Evolutionary conservation across 2,797 vertebrate genomes (phyloP).

Genomic region (Morelia viridis): DNA sequence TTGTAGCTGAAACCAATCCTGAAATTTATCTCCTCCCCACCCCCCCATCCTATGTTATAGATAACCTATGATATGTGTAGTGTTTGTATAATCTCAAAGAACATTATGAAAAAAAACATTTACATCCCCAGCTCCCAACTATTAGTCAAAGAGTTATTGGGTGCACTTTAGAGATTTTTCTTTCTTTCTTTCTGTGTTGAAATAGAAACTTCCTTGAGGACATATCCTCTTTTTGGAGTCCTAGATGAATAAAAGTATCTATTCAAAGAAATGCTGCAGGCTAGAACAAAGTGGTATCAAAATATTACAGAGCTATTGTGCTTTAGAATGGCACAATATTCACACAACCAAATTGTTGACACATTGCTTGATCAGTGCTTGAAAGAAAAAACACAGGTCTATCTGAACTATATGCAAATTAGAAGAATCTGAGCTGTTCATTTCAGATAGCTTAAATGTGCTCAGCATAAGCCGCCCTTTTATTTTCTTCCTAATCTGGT

Average conservation of each 20-base stretch:
- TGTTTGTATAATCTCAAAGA: not conserved
- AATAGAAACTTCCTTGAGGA: not conserved
- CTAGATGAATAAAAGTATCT: not conserved
- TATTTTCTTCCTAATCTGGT: not conserved
- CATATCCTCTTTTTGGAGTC: not conserved
- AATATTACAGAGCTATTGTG: not conserved
- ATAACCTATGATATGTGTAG: not conserved
- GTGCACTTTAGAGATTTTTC: not conserved
- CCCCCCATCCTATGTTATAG: not conserved
- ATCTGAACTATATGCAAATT: not conserved
- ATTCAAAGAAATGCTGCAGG: not conserved
- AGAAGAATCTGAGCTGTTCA: not conserved
- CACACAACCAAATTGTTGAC: not conserved
- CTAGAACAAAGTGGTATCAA: not conserved
- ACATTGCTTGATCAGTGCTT: not conserved
- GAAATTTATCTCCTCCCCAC: not conserved
- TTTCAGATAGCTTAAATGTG: not conserved
- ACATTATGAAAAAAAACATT: not conserved
- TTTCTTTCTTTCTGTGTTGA: not conserved
- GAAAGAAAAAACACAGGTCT: not conserved
- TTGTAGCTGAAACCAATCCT: not conserved
- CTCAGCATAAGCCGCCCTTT: not conserved
- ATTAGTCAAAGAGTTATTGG: not conserved
- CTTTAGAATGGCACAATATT: not conserved
- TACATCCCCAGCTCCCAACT: not conserved